Evolutionary conservation across 2,888 invertebrate species (phyloP), one percentile per base, ranked within the genome.

Genomic region (Colostygia pectinataria): DNA sequence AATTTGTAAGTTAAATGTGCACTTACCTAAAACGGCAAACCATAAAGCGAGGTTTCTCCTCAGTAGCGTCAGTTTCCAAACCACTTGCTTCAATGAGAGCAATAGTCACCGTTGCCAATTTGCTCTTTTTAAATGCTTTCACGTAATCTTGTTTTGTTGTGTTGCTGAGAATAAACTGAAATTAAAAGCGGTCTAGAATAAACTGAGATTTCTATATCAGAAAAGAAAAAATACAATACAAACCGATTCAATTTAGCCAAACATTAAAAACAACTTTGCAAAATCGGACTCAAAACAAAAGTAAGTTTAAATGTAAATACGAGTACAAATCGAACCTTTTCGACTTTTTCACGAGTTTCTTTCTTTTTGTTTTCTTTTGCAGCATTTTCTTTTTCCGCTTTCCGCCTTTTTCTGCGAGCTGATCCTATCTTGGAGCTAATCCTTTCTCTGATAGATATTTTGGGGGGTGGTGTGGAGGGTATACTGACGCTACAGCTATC

Each of bases 31-130:
- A 97, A 80, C 98, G 98, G 68, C 97, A 97, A 76, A 94, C 96
- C 36, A 97, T 94, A 78, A 97, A 95, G 53, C 94, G 95, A 32
- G 94, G 91, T 59, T 95, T 95, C 31, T 93, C 93, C 69, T 97
- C 97, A 44, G 94, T 93, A 68, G 94, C 94, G 85, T 95, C 94
- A 7, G 93, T 92, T 51, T 95, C 92, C 50, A 98, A 91, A 74
- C 96, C 95, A 82, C 93, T 95, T 25, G 96, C 98, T 86, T 99
- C 98, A 20, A 99, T 96, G 53, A 99, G 90, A 27, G 98, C 95
- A 66, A 99, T 94, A 39, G 97, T 98, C 8, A 99, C 97, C 18
- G 98, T 97, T 9, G 97, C 87, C 27, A 77, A 46, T 74, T 83
- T 87, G 6, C 61, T 67, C 54, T 67, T 82, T 61, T 81, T 85